These are phyloP conservation scores for Callipepla squamata DNA, from an alignment of 2,113 vertebrate genomes.

Conservation along the genomic window DNA sequence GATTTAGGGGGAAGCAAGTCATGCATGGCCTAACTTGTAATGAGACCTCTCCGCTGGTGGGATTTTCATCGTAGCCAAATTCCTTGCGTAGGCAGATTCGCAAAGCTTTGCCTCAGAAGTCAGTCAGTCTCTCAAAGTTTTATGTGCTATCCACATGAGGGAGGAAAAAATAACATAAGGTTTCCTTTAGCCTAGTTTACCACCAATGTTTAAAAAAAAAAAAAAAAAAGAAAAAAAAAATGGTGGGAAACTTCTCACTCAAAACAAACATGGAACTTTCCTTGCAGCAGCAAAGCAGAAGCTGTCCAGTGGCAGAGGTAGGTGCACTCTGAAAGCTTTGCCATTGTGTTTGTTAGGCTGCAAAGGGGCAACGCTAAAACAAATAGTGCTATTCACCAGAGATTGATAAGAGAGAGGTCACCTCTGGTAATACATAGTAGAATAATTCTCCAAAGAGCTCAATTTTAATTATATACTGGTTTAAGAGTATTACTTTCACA, in stretches of 20 bases:
- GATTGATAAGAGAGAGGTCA: slow-evolving; percentile 51
- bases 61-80: neutral
- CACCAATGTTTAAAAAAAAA: neutral
- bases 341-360: neutral
- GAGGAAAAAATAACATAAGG: neutral
- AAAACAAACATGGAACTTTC: neutral
- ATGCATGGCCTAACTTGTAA: neutral
- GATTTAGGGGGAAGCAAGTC: slow-evolving; percentile 1
- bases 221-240: neutral
- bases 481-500: slow-evolving; percentile 62
- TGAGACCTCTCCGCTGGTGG: neutral
- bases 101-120: slow-evolving; percentile 4
- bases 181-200: slow-evolving; percentile 26
- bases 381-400: slow-evolving; percentile 40
- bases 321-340: neutral
- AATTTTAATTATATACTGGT: slow-evolving; percentile 71
- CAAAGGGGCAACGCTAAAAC: neutral
- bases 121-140: neutral
- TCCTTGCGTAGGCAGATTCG: neutral
- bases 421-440: slow-evolving; percentile 24
- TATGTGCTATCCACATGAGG: neutral
- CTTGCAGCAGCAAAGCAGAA: slow-evolving; percentile 9
- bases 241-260: neutral
- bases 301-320: neutral
- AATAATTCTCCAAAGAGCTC: slow-evolving; percentile 63